These are phyloP conservation scores for Glyptemys insculpta DNA, from an alignment of 2,797 vertebrate species.

Conservation along the genomic window DNA sequence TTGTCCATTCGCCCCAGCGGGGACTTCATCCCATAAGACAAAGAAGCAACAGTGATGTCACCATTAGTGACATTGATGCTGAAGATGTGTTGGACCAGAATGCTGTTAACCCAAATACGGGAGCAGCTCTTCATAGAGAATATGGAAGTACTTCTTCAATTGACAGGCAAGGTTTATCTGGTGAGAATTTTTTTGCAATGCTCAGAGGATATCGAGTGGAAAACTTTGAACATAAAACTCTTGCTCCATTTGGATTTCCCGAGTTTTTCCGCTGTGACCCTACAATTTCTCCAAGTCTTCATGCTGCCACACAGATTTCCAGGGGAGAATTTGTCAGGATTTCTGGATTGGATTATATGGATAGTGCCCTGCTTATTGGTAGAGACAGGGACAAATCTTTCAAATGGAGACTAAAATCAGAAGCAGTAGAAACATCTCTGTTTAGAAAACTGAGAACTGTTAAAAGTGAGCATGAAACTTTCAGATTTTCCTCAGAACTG, in stretches of 20 bases:
- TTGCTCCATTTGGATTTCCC: constrained; percentile 87
- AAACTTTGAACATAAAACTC: constrained; percentile 87
- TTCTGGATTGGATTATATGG: constrained; percentile 92
- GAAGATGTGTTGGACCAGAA: constrained; percentile 94
- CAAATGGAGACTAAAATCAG: constrained; percentile 91
- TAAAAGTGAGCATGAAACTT: constrained; percentile 92
- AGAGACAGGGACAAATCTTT: constrained; percentile 92
- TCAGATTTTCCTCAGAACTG: constrained; percentile 88
- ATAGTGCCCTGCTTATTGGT: constrained; percentile 86
- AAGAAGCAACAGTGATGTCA: constrained; percentile 97
- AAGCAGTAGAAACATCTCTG: constrained; percentile 91
- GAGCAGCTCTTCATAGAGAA: constrained; percentile 94
- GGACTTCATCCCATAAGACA: constrained; percentile 95
- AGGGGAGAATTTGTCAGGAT: constrained; percentile 93
- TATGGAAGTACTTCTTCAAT: constrained; percentile 99
- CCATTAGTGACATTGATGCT: constrained; percentile 96
- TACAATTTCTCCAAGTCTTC: constrained; percentile 92
- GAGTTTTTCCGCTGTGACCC: constrained; percentile 91
- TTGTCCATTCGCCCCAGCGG: constrained; percentile 89
- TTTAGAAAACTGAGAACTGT: constrained; percentile 93
- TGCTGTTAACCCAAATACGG: constrained; percentile 96
- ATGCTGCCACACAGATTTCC: constrained; percentile 93
- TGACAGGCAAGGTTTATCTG: constrained; percentile 92
- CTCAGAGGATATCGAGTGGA: constrained; percentile 91
- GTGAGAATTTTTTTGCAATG: constrained; percentile 93